Base-by-base conservation (phyloP, 2,113 vertebrate genomes). In the Coptodon bakossiorum region DNA sequence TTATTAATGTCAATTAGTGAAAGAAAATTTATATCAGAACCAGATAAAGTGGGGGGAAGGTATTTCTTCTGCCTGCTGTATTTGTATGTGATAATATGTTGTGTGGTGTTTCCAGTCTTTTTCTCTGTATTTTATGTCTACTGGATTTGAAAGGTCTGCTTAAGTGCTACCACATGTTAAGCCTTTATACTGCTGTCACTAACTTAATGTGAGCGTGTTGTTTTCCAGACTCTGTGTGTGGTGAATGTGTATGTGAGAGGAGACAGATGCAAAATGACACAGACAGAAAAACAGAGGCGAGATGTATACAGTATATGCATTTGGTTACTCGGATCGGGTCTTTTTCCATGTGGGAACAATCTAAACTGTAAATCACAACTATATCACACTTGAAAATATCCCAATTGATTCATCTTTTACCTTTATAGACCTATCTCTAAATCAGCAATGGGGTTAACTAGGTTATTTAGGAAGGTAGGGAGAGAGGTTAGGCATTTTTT, bases 121-220 rank as follows among this genome's bases (percentile, higher is more conserved):
- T 73, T 85, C 84, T 38, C 81, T 87, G 82, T 50, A 88, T 82
- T 94, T 92, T 48, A 85, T 17, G 59, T 91, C 71, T 90, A 50
- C 88, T 88, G 66, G 59, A 90, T 92, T 86, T 86, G 79, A 93
- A 92, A 89, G 48, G 73, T 87, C 82, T 84, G 59, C 59, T 48
- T 93, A 96, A 96, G 79, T 93, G 86, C 86, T 91, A 86, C 93
- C 94, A 95, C 86, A 94, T 95, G 95, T 91, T 24, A 56, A 68
- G 87, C 57, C 86, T 90, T 93, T 93, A 91, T 93, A 53, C 81
- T 86, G 87, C 88, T 93, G 91, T 93, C 87, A 88, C 43, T 85
- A 88, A 63, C 86, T 94, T 66, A 91, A 89, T 86, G 83, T 73
- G 87, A 86, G 80, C 14, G 40, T 88, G 92, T 83, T 93, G 91